Evolutionary conservation across 2,888 invertebrate species (phyloP).

Genomic region (Torymus aiolomorphi): DNA sequence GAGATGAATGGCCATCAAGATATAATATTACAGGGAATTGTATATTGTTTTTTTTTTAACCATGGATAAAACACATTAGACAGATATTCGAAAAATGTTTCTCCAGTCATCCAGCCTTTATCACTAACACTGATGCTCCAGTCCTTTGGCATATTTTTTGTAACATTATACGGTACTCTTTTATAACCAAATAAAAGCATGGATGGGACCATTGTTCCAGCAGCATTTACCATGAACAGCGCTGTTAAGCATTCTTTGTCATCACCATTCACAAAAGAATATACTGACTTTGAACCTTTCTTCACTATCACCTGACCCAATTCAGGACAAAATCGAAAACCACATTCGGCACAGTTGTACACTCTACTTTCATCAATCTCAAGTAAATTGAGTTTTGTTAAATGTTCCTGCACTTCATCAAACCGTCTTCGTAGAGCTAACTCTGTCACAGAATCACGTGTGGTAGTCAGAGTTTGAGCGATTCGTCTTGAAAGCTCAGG

Average conservation of each 20-base stretch:
- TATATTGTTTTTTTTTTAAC: too few relatives aligned
- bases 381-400: not conserved
- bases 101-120: too few relatives aligned
- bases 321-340: not conserved
- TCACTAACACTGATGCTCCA: too few relatives aligned
- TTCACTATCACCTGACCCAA: not conserved
- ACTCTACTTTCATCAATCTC: not conserved
- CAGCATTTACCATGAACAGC: not conserved
- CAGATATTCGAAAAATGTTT: too few relatives aligned
- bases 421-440: not conserved
- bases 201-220: not conserved
- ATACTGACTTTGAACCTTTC: not conserved
- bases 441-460: not conserved
- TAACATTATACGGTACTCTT: not conserved
- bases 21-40: too few relatives aligned
- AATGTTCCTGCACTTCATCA: not conserved
- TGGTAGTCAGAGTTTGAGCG: not conserved
- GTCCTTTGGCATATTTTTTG: too few relatives aligned
- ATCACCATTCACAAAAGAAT: not conserved
- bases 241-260: not conserved
- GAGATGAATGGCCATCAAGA: too few relatives aligned
- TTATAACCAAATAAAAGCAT: not conserved
- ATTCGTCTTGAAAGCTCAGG: too few relatives aligned
- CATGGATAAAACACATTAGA: too few relatives aligned
- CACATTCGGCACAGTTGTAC: not conserved